These are phyloP conservation scores for Polyploca ridens DNA, from an alignment of 2,888 invertebrate species.

Conservation along the genomic window DNA sequence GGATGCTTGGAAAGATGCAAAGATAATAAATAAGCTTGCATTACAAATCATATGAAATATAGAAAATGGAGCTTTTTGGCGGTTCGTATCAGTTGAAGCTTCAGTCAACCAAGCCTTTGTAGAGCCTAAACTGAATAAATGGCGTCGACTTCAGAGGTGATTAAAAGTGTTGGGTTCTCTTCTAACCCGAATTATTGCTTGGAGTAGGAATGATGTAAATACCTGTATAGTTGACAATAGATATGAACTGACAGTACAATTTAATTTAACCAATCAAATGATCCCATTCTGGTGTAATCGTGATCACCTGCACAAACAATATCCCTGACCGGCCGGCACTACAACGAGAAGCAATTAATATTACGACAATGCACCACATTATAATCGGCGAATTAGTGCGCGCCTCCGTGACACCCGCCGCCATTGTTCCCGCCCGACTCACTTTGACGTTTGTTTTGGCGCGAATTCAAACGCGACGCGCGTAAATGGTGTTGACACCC, in stretches of 20 bases:
- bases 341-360: conserved; percentile 64
- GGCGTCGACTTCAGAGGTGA: no score
- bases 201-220: no score
- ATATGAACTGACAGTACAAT: not conserved
- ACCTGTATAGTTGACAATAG: not conserved
- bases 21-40: not conserved
- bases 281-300: not conserved
- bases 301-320: conserved; percentile 31
- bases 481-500: conserved; percentile 78
- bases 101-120: no score
- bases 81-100: no score
- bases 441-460: conserved; percentile 75
- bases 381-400: conserved; percentile 64
- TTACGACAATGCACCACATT: conserved; percentile 64
- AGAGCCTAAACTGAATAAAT: no score
- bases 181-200: no score
- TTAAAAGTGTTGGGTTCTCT: no score
- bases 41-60: no score
- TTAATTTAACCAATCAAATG: not conserved
- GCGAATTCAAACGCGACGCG: conserved; percentile 60
- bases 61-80: no score
- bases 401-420: conserved; percentile 49
- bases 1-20: conserved; percentile 7
- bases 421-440: conserved; percentile 63
- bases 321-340: conserved; percentile 27